These are phyloP conservation scores for Crossaster papposus DNA, from an alignment of 53 echinoderm and acorn worm species.

Conservation along the genomic window DNA sequence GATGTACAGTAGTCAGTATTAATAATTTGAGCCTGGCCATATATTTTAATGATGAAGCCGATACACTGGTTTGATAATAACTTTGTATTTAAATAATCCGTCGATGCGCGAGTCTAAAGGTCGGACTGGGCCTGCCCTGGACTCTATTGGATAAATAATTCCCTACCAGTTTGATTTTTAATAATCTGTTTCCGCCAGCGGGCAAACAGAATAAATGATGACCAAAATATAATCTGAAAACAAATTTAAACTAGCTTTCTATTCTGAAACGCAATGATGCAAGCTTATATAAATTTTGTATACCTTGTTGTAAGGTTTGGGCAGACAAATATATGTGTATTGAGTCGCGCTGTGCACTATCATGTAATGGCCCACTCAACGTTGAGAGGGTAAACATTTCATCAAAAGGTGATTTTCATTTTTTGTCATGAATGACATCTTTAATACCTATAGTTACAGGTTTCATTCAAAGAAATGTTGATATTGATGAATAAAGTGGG, in stretches of 20 bases:
- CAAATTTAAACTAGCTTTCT: background rate
- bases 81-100: background rate
- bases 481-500: no score
- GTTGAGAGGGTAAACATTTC: no score
- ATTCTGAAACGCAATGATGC: no score
- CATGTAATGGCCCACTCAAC: no score
- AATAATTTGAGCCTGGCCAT: background rate
- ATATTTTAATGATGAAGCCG: background rate
- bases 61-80: constrained; percentile 5
- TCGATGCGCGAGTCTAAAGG: background rate
- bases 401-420: no score
- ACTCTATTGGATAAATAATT: background rate
- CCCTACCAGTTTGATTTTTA: background rate
- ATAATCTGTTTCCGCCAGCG: background rate
- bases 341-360: no score
- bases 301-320: no score
- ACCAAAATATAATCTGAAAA: background rate
- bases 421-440: no score
- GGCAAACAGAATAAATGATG: background rate
- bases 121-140: background rate
- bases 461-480: no score
- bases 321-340: no score
- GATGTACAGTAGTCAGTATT: background rate
- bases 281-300: no score
- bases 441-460: no score